phyloP scores from a whole-genome alignment of 2,888 invertebrate species.

The Cotesia congregata region DNA sequence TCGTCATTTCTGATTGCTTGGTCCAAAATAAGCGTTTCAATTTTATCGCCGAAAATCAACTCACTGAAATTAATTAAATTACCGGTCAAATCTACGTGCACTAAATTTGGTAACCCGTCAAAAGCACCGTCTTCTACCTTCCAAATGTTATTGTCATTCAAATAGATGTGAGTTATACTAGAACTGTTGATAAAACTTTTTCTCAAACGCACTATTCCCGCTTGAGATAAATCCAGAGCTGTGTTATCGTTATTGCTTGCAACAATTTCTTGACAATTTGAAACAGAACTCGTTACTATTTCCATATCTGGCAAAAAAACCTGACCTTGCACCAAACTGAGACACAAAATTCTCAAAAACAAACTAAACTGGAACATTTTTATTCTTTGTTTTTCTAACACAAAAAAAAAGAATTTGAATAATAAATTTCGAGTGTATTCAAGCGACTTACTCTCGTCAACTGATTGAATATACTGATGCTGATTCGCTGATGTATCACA shows the following conservation, averaged over 20 bases:
- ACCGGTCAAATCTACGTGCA: neutral
- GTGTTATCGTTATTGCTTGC: no score
- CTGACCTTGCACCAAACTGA: neutral
- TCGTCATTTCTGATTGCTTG: neutral
- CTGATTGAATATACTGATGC: neutral
- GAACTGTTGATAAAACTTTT: neutral
- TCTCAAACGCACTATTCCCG: neutral
- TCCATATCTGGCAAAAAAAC: no score
- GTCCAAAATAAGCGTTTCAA: neutral
- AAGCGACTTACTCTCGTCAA: neutral
- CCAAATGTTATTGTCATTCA: neutral
- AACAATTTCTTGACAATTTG: no score
- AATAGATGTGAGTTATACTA: neutral
- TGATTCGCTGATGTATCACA: neutral
- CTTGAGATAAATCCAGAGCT: neutral
- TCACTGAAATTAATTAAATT: neutral
- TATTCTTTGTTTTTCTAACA: neutral
- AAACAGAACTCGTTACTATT: no score
- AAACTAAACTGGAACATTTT: neutral
- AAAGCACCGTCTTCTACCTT: neutral
- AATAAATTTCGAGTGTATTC: neutral
- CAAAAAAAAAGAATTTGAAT: neutral
- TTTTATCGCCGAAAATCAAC: neutral
- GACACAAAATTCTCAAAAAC: neutral
- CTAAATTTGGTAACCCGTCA: neutral